Conservation (phyloP, 2,113 vertebrate species). For the Cervus canadensis region DNA sequence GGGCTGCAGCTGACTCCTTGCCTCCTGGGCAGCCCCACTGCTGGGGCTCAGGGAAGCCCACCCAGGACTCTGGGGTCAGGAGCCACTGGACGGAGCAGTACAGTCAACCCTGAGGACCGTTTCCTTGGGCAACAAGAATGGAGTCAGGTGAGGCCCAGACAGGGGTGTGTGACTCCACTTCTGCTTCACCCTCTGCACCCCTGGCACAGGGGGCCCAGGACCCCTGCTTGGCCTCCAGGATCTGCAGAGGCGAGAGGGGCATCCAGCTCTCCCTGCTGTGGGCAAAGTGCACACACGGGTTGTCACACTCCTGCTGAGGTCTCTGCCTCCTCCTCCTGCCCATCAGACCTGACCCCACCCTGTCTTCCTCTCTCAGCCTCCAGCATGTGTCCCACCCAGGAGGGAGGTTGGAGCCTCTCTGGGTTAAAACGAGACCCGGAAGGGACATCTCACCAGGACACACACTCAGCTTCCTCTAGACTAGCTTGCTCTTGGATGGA, state of each 20-base stretch:
- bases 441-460: background rate
- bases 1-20: background rate
- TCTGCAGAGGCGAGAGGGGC: background rate
- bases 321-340: background rate
- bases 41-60: background rate
- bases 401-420: background rate
- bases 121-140: background rate
- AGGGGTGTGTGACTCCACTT: background rate
- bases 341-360: background rate
- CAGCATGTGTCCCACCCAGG: background rate
- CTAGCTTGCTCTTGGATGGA: background rate
- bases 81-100: background rate
- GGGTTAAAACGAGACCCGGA: fast-evolving
- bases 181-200: background rate
- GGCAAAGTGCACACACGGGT: too few species aligned
- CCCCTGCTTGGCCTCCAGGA: too few species aligned
- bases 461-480: background rate
- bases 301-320: background rate
- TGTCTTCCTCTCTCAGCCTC: too few species aligned
- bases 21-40: background rate
- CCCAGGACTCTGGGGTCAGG: background rate
- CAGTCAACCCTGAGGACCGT: background rate
- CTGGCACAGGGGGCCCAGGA: too few species aligned
- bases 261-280: background rate
- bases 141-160: background rate